phyloP scores from a whole-genome alignment of 1,140 invertebrate genomes.

The Frieseomelitta varia region DNA sequence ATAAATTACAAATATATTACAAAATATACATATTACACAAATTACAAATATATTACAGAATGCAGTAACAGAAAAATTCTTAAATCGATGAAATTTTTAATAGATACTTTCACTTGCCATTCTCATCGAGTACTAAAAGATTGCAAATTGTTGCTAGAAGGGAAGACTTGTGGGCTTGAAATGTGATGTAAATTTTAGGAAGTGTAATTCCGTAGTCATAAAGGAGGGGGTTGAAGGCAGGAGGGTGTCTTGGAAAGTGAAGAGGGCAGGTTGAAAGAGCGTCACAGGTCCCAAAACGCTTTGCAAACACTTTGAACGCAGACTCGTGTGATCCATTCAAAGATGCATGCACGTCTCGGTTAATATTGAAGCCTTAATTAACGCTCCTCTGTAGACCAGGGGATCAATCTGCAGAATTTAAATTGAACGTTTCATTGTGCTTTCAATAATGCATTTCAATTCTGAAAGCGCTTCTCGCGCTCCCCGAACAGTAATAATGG shows the following conservation, averaged over 20 bases:
- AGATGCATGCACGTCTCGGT: slow-evolving; percentile 1
- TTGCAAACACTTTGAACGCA: slow-evolving; percentile 4
- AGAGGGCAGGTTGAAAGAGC: background rate
- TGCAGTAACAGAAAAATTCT: no score
- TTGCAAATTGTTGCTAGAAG: background rate
- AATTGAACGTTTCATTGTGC: slow-evolving; percentile 33
- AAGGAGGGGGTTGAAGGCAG: no score
- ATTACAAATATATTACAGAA: no score
- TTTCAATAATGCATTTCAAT: slow-evolving; percentile 42
- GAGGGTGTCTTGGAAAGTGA: background rate
- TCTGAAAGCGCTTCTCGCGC: background rate
- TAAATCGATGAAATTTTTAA: background rate
- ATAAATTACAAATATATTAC: no score
- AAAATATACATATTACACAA: no score
- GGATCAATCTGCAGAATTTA: slow-evolving; percentile 25
- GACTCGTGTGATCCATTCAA: slow-evolving; percentile 20
- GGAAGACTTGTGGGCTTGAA: background rate
- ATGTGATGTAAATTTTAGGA: background rate
- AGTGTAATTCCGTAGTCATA: background rate
- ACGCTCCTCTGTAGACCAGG: background rate
- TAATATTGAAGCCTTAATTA: slow-evolving; percentile 48
- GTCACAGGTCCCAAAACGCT: background rate
- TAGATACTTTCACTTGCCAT: background rate
- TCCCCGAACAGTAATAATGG: background rate
- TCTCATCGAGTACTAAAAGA: background rate